These are phyloP conservation scores for Pseudomyrmex gracilis DNA, from an alignment of 1,140 invertebrate genomes.

Conservation along the genomic window DNA sequence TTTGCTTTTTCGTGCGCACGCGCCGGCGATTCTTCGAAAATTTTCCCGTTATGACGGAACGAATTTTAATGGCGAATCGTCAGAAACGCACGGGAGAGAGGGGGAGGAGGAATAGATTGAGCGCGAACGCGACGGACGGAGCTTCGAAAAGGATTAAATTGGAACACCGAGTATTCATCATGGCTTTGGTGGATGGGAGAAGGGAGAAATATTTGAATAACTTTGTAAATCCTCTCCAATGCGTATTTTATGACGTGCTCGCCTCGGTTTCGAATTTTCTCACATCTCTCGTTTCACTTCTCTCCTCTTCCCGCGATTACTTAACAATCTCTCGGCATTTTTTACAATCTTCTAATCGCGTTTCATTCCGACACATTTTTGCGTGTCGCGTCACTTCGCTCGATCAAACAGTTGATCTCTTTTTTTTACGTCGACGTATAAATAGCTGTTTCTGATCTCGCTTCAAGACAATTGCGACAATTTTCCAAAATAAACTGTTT, in stretches of 20 bases:
- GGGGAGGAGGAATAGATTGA: slow-evolving; percentile 43
- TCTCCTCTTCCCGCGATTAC: not conserved
- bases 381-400: too few relatives aligned
- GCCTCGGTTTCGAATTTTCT: slow-evolving; percentile 51
- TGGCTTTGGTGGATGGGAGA: slow-evolving; percentile 67
- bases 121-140: slow-evolving; percentile 38
- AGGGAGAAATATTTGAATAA: slow-evolving; percentile 77
- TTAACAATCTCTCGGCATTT: not conserved
- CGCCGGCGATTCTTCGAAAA: not conserved
- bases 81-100: slow-evolving; percentile 44
- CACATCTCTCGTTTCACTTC: slow-evolving; percentile 4
- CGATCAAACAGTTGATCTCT: too few relatives aligned
- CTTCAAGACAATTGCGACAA: too few relatives aligned
- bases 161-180: slow-evolving; percentile 77
- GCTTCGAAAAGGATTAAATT: slow-evolving; percentile 77
- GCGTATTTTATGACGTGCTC: slow-evolving; percentile 70
- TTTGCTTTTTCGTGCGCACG: slow-evolving; percentile 1
- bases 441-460: too few relatives aligned
- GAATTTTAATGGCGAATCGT: slow-evolving; percentile 48
- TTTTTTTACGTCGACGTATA: not conserved
- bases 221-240: slow-evolving; percentile 74
- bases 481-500: too few relatives aligned
- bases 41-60: slow-evolving; percentile 26
- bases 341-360: slow-evolving; percentile 25
- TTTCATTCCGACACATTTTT: not conserved